Base-by-base conservation (phyloP, 2,888 invertebrate genomes). In the Dione juno region DNA sequence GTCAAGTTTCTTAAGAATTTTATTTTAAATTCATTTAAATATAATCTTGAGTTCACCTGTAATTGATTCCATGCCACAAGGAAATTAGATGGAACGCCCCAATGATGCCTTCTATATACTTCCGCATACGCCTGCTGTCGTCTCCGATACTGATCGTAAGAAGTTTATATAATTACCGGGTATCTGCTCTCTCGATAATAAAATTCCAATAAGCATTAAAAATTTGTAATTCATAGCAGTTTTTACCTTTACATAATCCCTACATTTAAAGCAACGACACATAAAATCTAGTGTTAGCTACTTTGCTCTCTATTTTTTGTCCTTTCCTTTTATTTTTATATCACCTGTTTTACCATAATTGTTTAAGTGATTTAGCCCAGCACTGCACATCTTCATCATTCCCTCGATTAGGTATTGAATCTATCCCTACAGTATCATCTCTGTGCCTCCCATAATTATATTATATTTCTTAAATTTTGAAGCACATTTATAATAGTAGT, bases 71-170 rank as follows among this genome's bases (percentile, higher is more conserved):
- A 58, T 43, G 58, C 70, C 43, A 66, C 54, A 41, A 67, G 70
- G 70, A 70, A 70, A 70, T 70, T 48, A 67, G 50, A 28, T 54
- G 63, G 40, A 3, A 40, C 48, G n/a, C 54, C 70, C 66, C 61
- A 53, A 14, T 16, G 63, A 68, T 53, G 59, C 45, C 43, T 63
- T 35, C 63, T 45, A 45, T 50, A 37, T 52, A 50, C 16, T 43
- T 61, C 54, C 21, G 69, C 67, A 19, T 57, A 64, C 10, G 63
- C 28, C 37, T 35, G 28, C 57, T 40, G 40, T 16, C 63, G 63
- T 10, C 45, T 8, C 16, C 40, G 40, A 40, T 19, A 19, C 35
- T n/a, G 3, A 21, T 52, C 13, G 21, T 3, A 8, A 40, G 3
- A 10, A 40, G 19, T 64, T 64, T 9, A 50, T 52, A 64, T 52